Evolutionary conservation across 92 coral and sea anemone species (phyloP).

Genomic region (Plumapathes pennacea): DNA sequence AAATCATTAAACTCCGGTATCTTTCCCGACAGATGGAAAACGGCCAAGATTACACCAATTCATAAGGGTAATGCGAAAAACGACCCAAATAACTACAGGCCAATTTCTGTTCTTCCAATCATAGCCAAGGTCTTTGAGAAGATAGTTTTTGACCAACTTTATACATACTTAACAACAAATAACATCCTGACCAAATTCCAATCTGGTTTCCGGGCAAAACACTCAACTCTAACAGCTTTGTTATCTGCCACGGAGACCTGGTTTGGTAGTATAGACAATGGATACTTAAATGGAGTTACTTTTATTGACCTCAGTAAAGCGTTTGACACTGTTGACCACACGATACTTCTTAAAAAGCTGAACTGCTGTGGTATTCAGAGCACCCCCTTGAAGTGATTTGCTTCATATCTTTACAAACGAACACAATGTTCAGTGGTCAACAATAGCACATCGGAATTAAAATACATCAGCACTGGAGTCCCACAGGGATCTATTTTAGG

Average conservation of each 20-base stretch:
- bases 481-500: conserved; percentile 52
- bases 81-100: conserved; percentile 27
- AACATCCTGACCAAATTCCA: conserved; percentile 26
- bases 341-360: conserved; percentile 21
- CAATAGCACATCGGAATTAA: conserved; percentile 2
- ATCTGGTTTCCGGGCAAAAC: conserved; percentile 40
- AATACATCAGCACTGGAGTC: conserved; percentile 24
- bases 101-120: conserved; percentile 38
- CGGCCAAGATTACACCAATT: no score
- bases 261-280: conserved; percentile 35
- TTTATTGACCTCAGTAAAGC: conserved; percentile 46
- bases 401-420: conserved; percentile 27
- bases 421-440: conserved; percentile 31
- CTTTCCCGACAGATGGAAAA: conserved; percentile 29
- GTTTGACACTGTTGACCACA: conserved; percentile 32
- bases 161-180: conserved; percentile 23
- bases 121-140: conserved; percentile 42
- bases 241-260: conserved; percentile 38
- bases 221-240: conserved; percentile 41
- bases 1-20: conserved; percentile 8
- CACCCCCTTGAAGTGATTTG: conserved; percentile 5
- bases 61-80: no score
- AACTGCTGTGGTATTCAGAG: conserved; percentile 21
- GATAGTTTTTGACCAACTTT: conserved; percentile 24
- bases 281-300: conserved; percentile 37